Conservation (phyloP, 2,888 invertebrate genomes). For the Caenorhabditis panamensis region DNA sequence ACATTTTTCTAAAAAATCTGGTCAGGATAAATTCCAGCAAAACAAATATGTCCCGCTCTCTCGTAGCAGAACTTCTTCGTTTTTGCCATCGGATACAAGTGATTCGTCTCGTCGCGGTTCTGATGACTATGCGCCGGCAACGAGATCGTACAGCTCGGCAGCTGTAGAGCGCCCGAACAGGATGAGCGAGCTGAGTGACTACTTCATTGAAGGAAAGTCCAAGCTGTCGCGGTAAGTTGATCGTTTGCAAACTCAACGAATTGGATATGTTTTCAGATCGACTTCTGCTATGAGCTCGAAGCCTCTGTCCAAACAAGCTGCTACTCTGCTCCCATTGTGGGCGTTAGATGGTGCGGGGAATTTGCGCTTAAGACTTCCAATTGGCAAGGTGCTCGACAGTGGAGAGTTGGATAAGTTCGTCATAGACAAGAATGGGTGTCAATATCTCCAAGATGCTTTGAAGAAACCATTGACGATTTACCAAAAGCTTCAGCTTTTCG, state of each 20-base stretch:
- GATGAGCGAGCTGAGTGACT: not conserved
- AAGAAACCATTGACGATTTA: conserved; percentile 3
- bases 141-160: conserved; percentile 36
- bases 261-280: conserved; percentile 7
- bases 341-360: conserved; percentile 44
- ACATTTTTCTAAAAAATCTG: too few relatives aligned
- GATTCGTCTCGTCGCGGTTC: conserved; percentile 36
- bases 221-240: conserved; percentile 4
- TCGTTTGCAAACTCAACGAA: not conserved
- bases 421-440: conserved; percentile 62
- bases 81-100: conserved; percentile 22
- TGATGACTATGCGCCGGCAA: not conserved
- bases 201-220: not conserved
- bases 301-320: not conserved
- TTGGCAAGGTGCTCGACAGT: conserved; percentile 45
- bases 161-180: conserved; percentile 33
- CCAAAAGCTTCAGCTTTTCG: conserved; percentile 28
- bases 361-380: conserved; percentile 14
- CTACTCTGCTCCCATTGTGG: conserved; percentile 41
- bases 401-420: conserved; percentile 58
- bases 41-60: conserved; percentile 16
- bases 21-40: conserved; percentile 1
- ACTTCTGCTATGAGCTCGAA: conserved; percentile 39
- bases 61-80: conserved; percentile 42
- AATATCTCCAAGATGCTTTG: conserved; percentile 37